These are phyloP conservation scores for Chrysogorgia sp. DNA, from an alignment of 92 coral and sea anemone species.

Conservation along the genomic window DNA sequence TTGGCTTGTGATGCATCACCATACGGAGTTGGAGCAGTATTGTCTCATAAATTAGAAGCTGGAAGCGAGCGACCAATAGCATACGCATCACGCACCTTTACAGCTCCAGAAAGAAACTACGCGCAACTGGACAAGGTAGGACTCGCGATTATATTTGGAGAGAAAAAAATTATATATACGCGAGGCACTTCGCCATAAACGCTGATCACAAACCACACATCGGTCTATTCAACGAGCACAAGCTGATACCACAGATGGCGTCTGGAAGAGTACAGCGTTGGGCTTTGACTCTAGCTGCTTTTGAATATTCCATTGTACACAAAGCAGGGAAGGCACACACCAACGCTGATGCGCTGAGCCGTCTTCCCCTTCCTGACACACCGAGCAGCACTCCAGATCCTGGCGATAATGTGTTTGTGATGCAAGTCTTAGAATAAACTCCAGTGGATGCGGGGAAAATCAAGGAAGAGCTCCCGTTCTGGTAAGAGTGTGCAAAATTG, in stretches of 20 bases:
- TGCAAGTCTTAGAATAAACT: conserved; percentile 29
- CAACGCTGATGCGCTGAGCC: conserved; percentile 49
- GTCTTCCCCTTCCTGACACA: conserved; percentile 37
- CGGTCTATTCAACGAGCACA: not conserved
- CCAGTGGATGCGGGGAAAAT: conserved; percentile 37
- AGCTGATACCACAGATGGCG: not conserved
- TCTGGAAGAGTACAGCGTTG: not conserved
- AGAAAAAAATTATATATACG: conserved; percentile 24
- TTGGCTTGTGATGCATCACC: conserved; percentile 32
- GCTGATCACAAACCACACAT: conserved; percentile 9
- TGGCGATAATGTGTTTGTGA: conserved; percentile 31
- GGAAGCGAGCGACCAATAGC: conserved; percentile 31
- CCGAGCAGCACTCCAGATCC: conserved; percentile 19
- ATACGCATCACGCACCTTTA: conserved; percentile 9
- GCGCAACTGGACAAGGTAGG: conserved; percentile 41
- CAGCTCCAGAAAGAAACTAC: conserved; percentile 30
- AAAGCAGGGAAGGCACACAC: conserved; percentile 5
- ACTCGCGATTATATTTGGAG: conserved; percentile 11
- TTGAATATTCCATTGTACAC: not conserved
- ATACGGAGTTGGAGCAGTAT: conserved; percentile 31
- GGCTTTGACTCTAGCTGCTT: conserved; percentile 7
- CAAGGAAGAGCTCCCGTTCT: conserved; percentile 13
- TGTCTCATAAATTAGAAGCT: conserved; percentile 28
- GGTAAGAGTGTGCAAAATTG: too few species aligned
- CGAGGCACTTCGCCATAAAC: conserved; percentile 10